Percentiles rank a stretch among this genome's conserved stretches.
Evolutionary conservation across 2,797 vertebrate genomes (phyloP).

Genomic region (Myotis daubentonii): DNA sequence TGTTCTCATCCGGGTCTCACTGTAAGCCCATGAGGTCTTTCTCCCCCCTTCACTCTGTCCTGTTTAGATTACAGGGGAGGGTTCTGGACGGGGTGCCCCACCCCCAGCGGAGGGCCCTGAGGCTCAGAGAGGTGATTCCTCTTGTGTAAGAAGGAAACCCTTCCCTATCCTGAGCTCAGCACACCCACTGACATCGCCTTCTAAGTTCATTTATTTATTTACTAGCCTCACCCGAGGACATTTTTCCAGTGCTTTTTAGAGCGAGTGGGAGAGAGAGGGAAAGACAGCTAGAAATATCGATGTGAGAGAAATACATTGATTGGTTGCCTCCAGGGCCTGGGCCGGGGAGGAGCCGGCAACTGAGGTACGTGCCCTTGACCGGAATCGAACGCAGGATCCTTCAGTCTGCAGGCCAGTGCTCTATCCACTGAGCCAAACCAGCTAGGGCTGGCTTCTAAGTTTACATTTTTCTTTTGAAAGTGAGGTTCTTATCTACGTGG

Average conservation of each 20-base stretch:
- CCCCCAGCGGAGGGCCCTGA: not conserved
- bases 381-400: too few species aligned
- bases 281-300: too few species aligned
- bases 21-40: accelerated
- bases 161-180: not conserved
- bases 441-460: not conserved
- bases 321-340: too few species aligned
- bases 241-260: too few species aligned
- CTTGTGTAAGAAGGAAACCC: not conserved
- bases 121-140: not conserved
- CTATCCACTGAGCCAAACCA: too few species aligned
- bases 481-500: not conserved
- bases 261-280: too few species aligned
- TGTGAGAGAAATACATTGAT: too few species aligned
- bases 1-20: not conserved
- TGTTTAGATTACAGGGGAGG: accelerated
- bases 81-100: not conserved
- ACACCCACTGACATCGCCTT: not conserved
- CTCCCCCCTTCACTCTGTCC: not conserved
- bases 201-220: not conserved
- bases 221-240: too few species aligned
- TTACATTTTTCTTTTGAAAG: not conserved
- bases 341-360: too few species aligned
- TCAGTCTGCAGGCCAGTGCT: too few species aligned
- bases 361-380: too few species aligned